Evolutionary conservation across 2,888 invertebrate genomes (phyloP).

Genomic region (Orthonevra nobilis): DNA sequence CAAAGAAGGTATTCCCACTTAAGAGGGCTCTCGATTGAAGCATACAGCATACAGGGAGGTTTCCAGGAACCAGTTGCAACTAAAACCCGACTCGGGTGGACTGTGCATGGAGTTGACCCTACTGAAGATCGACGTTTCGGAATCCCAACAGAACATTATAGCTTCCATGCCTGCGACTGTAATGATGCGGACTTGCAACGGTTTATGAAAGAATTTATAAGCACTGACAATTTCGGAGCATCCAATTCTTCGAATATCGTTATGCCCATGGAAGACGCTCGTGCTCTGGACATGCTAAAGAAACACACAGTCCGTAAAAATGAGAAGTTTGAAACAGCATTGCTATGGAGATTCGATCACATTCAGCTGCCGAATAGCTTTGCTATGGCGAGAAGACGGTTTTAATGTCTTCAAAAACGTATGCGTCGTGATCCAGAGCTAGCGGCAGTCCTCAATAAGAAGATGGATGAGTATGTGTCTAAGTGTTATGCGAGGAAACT

Average conservation of each 20-base stretch:
- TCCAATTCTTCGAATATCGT: too few species aligned
- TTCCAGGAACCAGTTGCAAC: too few species aligned
- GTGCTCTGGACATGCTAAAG: background rate
- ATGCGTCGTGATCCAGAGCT: background rate
- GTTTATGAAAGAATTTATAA: too few species aligned
- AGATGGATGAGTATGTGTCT: background rate
- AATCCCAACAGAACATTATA: too few species aligned
- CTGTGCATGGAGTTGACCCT: too few species aligned
- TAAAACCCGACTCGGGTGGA: too few species aligned
- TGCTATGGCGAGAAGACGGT: background rate
- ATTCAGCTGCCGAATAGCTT: slow-evolving; percentile 5
- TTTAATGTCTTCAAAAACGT: background rate
- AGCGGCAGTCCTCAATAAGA: background rate
- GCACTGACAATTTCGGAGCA: too few species aligned
- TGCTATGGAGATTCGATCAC: background rate
- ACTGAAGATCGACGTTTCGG: too few species aligned
- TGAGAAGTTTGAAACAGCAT: background rate
- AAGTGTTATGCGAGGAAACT: background rate
- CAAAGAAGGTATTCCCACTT: background rate
- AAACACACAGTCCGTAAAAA: background rate
- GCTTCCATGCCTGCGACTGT: too few species aligned
- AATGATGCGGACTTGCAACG: too few species aligned
- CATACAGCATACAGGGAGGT: too few species aligned
- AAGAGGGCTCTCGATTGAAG: background rate
- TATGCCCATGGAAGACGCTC: background rate